Percentiles rank a stretch among this genome's conserved stretches.
Evolutionary conservation across 1,140 invertebrate genomes (phyloP).

Genomic region (Bombus confusus): DNA sequence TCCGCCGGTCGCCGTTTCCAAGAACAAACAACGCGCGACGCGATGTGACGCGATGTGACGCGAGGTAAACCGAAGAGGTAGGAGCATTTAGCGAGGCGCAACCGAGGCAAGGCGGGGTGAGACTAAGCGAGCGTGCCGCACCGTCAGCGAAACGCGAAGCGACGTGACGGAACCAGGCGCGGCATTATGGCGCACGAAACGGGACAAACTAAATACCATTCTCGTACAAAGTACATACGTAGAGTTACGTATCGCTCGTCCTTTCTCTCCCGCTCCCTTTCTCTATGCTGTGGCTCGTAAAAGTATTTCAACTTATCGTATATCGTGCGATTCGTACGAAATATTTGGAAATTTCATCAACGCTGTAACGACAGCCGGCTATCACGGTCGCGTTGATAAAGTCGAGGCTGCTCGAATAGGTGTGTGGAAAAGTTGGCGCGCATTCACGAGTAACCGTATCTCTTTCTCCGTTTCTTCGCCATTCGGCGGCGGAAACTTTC

Average conservation of each 20-base stretch:
- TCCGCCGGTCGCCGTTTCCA: slow-evolving; percentile 52
- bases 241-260: not conserved
- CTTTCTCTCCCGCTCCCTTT: not conserved
- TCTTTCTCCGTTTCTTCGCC: not conserved
- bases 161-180: too few relatives aligned
- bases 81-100: not conserved
- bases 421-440: too few relatives aligned
- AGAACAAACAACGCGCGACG: slow-evolving; percentile 51
- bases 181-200: not conserved
- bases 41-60: slow-evolving; percentile 17
- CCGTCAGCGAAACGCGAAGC: not conserved
- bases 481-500: not conserved
- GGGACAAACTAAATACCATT: not conserved
- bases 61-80: slow-evolving; percentile 2
- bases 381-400: too few relatives aligned
- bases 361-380: too few relatives aligned
- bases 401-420: too few relatives aligned
- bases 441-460: not conserved
- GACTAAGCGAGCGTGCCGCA: not conserved
- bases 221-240: not conserved
- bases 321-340: too few relatives aligned
- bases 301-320: not conserved
- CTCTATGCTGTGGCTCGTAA: too few relatives aligned
- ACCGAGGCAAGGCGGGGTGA: not conserved
- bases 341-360: not conserved